A percentile compares a stretch with the other conserved stretches of the same genome.
phyloP scores from a whole-genome alignment of 2,797 vertebrate genomes.

The Oophaga sylvatica region DNA sequence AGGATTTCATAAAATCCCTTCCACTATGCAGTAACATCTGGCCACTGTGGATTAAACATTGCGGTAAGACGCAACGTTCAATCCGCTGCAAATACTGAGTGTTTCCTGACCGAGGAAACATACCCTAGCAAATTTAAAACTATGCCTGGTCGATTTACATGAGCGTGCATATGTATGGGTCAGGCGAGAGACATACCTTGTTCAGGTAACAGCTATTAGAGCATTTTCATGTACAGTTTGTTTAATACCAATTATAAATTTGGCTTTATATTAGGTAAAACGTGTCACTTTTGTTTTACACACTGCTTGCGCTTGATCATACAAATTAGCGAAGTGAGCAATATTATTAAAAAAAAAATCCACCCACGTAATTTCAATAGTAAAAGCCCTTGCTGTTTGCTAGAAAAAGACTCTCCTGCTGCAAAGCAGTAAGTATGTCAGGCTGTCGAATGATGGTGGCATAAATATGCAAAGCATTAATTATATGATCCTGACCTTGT shows the following conservation, averaged over 20 bases:
- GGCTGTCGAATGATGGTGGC: neutral
- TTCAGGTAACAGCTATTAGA: neutral
- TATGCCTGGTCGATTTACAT: neutral
- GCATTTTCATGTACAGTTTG: neutral
- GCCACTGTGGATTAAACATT: too few species aligned
- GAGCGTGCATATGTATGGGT: neutral
- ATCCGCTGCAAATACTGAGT: too few species aligned
- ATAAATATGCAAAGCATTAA: slow-evolving; percentile 7
- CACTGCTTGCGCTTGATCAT: neutral
- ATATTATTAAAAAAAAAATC: neutral
- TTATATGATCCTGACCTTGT: neutral
- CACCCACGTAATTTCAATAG: neutral
- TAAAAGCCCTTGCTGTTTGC: too few species aligned
- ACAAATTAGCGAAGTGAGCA: neutral
- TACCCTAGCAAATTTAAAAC: too few species aligned
- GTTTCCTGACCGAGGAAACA: too few species aligned
- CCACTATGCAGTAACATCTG: too few species aligned
- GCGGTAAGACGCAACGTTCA: too few species aligned
- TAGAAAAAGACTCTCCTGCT: neutral
- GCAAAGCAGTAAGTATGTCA: neutral
- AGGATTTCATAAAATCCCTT: too few species aligned
- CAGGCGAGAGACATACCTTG: neutral
- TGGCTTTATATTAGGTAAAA: neutral
- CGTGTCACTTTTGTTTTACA: neutral
- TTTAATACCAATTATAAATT: neutral